Base-by-base conservation (phyloP, 2,113 vertebrate genomes). In the Halichoerus grypus region DNA sequence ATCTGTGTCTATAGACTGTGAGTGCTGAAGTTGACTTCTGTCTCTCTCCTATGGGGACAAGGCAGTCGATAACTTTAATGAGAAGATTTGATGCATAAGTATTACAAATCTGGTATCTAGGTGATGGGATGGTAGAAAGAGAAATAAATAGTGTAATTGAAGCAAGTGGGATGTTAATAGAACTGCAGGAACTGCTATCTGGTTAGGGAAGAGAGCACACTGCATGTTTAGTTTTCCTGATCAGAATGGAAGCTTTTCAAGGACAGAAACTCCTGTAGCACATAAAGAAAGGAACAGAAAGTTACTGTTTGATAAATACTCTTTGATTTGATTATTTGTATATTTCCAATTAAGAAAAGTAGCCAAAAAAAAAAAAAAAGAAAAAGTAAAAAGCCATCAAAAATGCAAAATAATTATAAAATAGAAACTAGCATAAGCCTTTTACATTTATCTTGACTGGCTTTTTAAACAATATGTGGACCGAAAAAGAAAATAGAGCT, bases 81-180 rank as follows among this genome's bases (percentile, higher is more conserved):
- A 97, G 96, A 97, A 97, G 91, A 97, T 97, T 93, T 88, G 65
- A 97, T 81, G 88, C 51, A 93, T 97, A 96, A 97, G 91, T 98
- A 97, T 96, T 97, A 93, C 94, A 97, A 97, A 96, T 88, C 76
- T 90, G 92, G 96, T 91, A 97, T 95, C 76, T 81, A 74, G 72
- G 65, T 46, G 69, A 85, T 94, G 76, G 91, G 80, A 63, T 21
- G 31, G 14, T 84, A 7, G 74, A 91, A 94, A 83, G 31, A 94
- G 74, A 91, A 97, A 96, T 86, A 95, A 86, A 85, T 18, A 49
- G 80, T 49, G 26, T 92, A 90, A 90, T 28, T 65, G 69, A 95
- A 89, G 39, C 51, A 67, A 88, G 63, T 65, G 57, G 63, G 63
- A 36, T 28, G 10, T 24, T 91, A 71, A 80, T 55, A 16, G 94